Evolutionary conservation across 2,888 invertebrate genomes (phyloP), one percentile per base, ranked within the genome.

Genomic region (Deroplatys truncata): DNA sequence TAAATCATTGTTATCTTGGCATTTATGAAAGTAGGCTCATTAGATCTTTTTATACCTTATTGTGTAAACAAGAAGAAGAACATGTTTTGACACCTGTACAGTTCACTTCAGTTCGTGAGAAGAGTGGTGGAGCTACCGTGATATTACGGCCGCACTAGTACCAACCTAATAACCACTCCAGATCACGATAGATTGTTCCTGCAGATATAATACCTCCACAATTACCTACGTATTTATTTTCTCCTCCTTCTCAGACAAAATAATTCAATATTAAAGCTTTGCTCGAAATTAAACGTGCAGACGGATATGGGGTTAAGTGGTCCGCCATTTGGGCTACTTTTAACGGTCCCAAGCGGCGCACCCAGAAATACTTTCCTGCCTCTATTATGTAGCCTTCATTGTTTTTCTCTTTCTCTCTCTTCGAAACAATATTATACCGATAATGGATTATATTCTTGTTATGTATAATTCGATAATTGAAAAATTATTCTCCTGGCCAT

Each of bases 251-350:
- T 31, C 85, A 85, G 31, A 85, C 85, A 35, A 85, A 85, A 85
- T 85, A 85, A 85, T 85, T 85, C 35, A 85, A 85, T 85, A 85
- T 85, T 85, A 85, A n/a, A 31, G 56, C 85, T 31, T n/a, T 85
- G 31, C 29, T 25, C 35, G 28, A 31, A 85, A 85, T 85, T 85
- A 85, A 85, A 31, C 28, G 84, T 28, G 31, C 56, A 72, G 56
- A 72, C 25, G 56, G 56, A 72, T 72, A 85, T 16, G 35, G 31
- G 85, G 85, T 84, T 84, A 84, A 84, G 29, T 84, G 31, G 84
- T 20, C 29, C 31, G 20, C 29, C 31, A 31, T 31, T 85, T 85
- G 56, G 56, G 56, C 56, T 56, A 16, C 56, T 56, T 56, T 56
- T 56, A 56, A 56, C 56, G 56, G 56, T 72, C 25, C 56, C 25